Evolutionary conservation across 2,888 invertebrate genomes (phyloP).

Genomic region (Erpobdella octoculata): DNA sequence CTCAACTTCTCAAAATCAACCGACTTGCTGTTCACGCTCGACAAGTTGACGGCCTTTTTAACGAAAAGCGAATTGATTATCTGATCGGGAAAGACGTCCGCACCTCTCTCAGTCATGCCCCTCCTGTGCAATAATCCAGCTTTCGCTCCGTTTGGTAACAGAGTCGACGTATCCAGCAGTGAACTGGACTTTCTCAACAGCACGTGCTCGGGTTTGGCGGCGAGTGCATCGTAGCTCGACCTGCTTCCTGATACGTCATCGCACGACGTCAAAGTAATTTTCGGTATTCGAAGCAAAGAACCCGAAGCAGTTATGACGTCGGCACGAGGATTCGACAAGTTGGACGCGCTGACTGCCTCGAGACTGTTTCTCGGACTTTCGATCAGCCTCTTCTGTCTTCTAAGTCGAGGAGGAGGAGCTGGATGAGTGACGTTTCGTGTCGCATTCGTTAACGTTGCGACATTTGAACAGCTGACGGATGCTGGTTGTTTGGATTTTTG

Average conservation of each 20-base stretch:
- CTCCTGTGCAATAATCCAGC: not conserved
- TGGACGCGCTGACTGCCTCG: too few species aligned
- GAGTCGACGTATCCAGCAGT: not conserved
- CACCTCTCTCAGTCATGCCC: constrained; percentile 7
- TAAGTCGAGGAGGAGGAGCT: not conserved
- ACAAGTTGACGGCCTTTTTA: not conserved
- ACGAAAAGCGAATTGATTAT: not conserved
- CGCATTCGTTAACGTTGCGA: too few species aligned
- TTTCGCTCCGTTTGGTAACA: not conserved
- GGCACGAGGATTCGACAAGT: too few species aligned
- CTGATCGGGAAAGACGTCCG: constrained; percentile 5
- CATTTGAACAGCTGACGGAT: not conserved
- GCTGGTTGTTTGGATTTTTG: not conserved
- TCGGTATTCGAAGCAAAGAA: not conserved
- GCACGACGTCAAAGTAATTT: not conserved
- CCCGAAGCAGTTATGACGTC: too few species aligned
- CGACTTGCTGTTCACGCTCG: not conserved
- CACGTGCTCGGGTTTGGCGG: not conserved
- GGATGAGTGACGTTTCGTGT: too few species aligned
- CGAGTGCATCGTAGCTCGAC: not conserved
- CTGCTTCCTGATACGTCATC: not conserved
- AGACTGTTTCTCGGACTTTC: too few species aligned
- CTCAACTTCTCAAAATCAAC: not conserved
- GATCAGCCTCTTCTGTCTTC: not conserved
- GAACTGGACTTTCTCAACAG: not conserved